Evolutionary conservation across 2,113 vertebrate species (phyloP), one percentile per base, ranked within the genome.

Genomic region (Labeo catla): DNA sequence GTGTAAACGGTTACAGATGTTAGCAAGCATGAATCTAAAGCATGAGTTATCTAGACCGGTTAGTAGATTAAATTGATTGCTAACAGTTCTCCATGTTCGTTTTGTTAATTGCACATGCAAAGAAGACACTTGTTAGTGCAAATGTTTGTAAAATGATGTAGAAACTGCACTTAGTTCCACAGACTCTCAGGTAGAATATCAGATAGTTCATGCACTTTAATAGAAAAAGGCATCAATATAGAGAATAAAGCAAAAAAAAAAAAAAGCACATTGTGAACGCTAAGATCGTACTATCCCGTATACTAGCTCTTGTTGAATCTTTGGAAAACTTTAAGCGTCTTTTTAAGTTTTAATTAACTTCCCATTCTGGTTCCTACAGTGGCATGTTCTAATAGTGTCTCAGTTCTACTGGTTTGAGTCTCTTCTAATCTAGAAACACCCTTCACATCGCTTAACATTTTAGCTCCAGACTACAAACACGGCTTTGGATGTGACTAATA

Each of bases 131-230:
- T 23, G n/a, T 12, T 72, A 47, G 79, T 70, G 66, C 84, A 73
- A 84, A 84, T 50, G 74, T 81, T 63, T 65, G 80, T 80, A 87
- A 73, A 73, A 54, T 89, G 68, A 87, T 81, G 65, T 92, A 92
- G 91, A 85, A 93, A 86, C 86, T 86, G 91, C 92, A 92, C 91
- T 90, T 91, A 91, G 90, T 88, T 63, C 89, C 90, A 88, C 82
- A 87, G 89, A 92, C 91, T 91, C 94, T 95, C 93, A 94, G 94
- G 94, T 95, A 93, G 92, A 78, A 79, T 88, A 88, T 89, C 76
- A 87, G 92, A 89, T 93, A 91, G 92, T 93, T 91, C 86, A 86
- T 90, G 94, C 95, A 95, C 95, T 94, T 94, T 95, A 94, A 91
- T 81, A 90, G 86, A 61, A 52, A 80, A 76, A 81, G 49, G 76